Evolutionary conservation across 1,140 invertebrate genomes (phyloP), one percentile per base, ranked within the genome.

Genomic region (Harpegnathos saltator): DNA sequence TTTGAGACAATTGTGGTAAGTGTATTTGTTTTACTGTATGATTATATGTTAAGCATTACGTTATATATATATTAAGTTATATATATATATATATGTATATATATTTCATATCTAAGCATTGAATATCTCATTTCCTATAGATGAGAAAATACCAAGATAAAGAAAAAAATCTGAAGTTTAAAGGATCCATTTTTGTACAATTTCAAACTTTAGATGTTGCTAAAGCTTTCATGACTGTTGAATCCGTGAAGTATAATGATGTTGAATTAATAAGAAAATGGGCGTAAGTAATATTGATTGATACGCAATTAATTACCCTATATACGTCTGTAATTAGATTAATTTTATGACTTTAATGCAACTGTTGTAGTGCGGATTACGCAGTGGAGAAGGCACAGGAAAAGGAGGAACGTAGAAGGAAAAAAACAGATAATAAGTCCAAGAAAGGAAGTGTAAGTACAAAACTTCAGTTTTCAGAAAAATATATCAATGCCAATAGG

Each of bases 111-210:
- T 82, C 62, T 38, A 75, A 14, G 50, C 12, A 44, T 65, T 72
- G 77, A 58, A 80, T n/a, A n/a, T n/a, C n/a, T 80, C 38, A 88
- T 89, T 50, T 86, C 86, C 93, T 91, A 54, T 68, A 96, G 89
- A 97, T 97, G 96, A 95, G 97, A 85, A 95, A 95, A 75, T 97
- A 97, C 85, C 92, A 94, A 52, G 96, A 97, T 86, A 96, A 95
- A 82, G 93, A 95, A 9, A 97, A 97, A 89, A 95, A 95, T 54
- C 94, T 95, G 65, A 93, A 95, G 50, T 98, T 98, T 90, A 98
- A 99, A 94, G 98, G 98, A 58, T 99, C 98, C 9, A 96, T 98
- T 66, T 98, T 98, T 95, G 95, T 97, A 24, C 97, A 97, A 2
- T 99, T 98, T 90, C 95, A 96, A 87, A 97, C 95, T 38, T 94